phyloP scores from a whole-genome alignment of 2,888 invertebrate species.

The Zaprionus lineosus region DNA sequence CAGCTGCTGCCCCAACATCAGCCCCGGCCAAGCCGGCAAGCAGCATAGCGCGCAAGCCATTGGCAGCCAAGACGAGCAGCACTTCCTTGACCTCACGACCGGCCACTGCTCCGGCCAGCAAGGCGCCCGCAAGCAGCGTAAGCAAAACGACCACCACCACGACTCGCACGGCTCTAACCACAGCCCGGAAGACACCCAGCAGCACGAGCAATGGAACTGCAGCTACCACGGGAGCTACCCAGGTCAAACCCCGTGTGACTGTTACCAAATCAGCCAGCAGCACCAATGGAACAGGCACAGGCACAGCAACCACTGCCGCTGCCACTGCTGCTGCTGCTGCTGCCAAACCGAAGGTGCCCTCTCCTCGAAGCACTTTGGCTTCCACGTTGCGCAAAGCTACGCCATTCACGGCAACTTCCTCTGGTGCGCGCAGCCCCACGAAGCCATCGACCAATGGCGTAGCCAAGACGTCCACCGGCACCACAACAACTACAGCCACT shows the following conservation, averaged over 20 bases:
- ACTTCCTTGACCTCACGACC: constrained; percentile 47
- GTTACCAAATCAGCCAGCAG: constrained; percentile 37
- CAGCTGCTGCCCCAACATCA: constrained; percentile 26
- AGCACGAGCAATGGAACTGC: constrained; percentile 47
- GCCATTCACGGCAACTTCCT: constrained; percentile 17
- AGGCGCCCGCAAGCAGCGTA: constrained; percentile 22
- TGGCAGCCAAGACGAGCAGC: constrained; percentile 37
- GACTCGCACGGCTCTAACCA: constrained; percentile 23
- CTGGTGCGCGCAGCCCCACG: constrained; percentile 62
- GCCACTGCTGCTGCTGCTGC: no score
- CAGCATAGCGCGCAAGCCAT: constrained; percentile 50
- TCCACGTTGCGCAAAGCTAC: constrained; percentile 78
- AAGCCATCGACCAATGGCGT: constrained; percentile 59
- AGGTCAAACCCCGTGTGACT: constrained; percentile 55
- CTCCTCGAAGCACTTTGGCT: constrained; percentile 77
- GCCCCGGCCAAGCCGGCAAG: constrained; percentile 38
- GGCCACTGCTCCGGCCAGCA: constrained; percentile 54
- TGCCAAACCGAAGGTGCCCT: constrained; percentile 71
- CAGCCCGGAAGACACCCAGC: neutral
- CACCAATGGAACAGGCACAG: constrained; percentile 20
- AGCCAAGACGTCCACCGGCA: constrained; percentile 22
- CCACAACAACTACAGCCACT: constrained; percentile 33
- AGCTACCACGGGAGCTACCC: constrained; percentile 22
- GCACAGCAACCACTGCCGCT: no score
- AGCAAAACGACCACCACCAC: constrained; percentile 37